phyloP scores from a whole-genome alignment of 2,113 vertebrate genomes.

The Atlantisia rogersi region DNA sequence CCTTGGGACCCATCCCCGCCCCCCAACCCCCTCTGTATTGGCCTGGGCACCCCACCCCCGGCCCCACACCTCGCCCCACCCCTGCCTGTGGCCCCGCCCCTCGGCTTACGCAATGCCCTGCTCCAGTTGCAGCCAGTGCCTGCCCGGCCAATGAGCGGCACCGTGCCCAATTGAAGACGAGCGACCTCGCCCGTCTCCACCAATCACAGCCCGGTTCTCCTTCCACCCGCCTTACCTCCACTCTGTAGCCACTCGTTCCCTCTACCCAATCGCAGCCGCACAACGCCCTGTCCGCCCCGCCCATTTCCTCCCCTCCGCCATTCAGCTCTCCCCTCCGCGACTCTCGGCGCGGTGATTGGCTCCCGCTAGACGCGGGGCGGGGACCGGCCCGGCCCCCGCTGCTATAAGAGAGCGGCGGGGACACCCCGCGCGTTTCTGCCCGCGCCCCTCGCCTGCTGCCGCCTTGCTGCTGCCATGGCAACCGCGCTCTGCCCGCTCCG shows the following conservation, averaged over 20 bases:
- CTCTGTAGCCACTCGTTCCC: neutral
- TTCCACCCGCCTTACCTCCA: neutral
- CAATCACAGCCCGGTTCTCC: neutral
- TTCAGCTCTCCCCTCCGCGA: neutral
- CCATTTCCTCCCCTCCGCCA: neutral
- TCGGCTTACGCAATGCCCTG: too few species aligned
- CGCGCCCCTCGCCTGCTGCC: rapidly evolving
- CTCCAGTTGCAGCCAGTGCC: neutral
- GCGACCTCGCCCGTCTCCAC: neutral
- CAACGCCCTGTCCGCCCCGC: neutral
- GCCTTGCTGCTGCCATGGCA: neutral
- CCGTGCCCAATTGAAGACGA: neutral
- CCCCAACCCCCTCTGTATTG: too few species aligned
- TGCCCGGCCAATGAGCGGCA: neutral
- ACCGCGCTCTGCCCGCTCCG: neutral
- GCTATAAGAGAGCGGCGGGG: rapidly evolving
- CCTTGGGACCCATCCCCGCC: too few species aligned
- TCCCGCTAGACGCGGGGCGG: neutral
- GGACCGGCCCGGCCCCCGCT: neutral
- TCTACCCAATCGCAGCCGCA: neutral
- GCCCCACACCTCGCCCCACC: too few species aligned
- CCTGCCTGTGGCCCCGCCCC: too few species aligned
- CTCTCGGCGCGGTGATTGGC: neutral
- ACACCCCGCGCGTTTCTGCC: too few species aligned
- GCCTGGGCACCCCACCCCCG: too few species aligned